phyloP scores from a whole-genome alignment of 1,140 invertebrate species.

The Ooceraea biroi region DNA sequence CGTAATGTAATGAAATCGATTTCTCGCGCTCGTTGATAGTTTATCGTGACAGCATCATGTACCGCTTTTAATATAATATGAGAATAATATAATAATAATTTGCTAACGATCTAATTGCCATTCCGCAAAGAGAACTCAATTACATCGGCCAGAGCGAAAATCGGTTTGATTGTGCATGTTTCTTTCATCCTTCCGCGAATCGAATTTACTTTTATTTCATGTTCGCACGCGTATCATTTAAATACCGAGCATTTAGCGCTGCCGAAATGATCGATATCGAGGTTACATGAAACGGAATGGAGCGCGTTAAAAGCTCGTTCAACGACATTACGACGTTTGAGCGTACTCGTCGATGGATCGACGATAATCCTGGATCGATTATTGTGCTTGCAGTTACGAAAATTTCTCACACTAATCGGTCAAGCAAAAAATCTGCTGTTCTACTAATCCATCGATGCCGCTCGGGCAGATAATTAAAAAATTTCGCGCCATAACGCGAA shows the following conservation, averaged over 20 bases:
- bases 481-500: constrained; percentile 22
- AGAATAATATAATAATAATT: not conserved
- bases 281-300: constrained; percentile 33
- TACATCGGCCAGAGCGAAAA: not conserved
- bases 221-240: constrained; percentile 4
- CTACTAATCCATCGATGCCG: constrained; percentile 3
- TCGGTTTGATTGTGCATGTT: constrained; percentile 12
- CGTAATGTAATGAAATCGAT: not conserved
- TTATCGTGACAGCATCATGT: not conserved
- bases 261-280: constrained; percentile 8
- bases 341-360: not conserved
- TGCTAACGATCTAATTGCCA: not conserved
- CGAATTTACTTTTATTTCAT: constrained; percentile 49
- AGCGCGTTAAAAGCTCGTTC: not conserved
- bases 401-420: constrained; percentile 6
- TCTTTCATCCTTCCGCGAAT: not conserved
- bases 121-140: not conserved
- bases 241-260: constrained; percentile 11
- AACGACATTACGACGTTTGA: not conserved
- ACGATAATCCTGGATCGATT: not conserved
- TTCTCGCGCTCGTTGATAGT: not conserved
- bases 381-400: not conserved
- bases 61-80: not conserved
- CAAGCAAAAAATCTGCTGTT: constrained; percentile 16
- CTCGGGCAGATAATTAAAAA: constrained; percentile 26